These are phyloP conservation scores for Metallyticus violacea DNA, from an alignment of 2,888 invertebrate genomes.

Conservation along the genomic window DNA sequence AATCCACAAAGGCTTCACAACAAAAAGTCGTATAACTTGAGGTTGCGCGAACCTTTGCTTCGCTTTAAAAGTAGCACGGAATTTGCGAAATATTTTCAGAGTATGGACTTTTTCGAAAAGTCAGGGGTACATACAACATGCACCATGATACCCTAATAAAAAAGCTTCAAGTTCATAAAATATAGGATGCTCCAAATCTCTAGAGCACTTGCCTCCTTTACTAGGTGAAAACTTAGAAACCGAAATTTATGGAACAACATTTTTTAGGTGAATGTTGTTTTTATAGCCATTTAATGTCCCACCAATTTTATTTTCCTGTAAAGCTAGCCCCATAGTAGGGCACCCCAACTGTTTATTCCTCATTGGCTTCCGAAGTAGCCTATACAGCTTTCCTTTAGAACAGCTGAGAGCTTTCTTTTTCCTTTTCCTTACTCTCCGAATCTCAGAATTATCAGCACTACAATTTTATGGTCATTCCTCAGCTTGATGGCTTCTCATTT, in stretches of 20 bases:
- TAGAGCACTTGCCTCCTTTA: too few species aligned
- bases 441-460: too few species aligned
- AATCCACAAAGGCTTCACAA: background rate
- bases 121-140: background rate
- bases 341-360: background rate
- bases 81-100: background rate
- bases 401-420: too few species aligned
- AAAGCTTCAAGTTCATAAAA: background rate
- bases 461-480: too few species aligned
- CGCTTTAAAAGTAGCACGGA: background rate
- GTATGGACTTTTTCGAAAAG: background rate
- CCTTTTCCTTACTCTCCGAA: too few species aligned
- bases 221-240: too few species aligned
- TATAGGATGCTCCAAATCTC: too few species aligned
- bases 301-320: background rate
- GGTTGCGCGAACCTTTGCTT: background rate
- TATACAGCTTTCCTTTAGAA: too few species aligned
- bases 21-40: background rate
- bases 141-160: background rate
- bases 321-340: background rate
- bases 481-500: too few species aligned
- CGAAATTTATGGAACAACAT: background rate
- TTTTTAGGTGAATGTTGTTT: background rate
- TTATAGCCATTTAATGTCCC: background rate
- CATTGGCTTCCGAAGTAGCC: background rate